Evolutionary conservation across 2,113 vertebrate genomes (phyloP).

Genomic region (Diadophis punctatus): DNA sequence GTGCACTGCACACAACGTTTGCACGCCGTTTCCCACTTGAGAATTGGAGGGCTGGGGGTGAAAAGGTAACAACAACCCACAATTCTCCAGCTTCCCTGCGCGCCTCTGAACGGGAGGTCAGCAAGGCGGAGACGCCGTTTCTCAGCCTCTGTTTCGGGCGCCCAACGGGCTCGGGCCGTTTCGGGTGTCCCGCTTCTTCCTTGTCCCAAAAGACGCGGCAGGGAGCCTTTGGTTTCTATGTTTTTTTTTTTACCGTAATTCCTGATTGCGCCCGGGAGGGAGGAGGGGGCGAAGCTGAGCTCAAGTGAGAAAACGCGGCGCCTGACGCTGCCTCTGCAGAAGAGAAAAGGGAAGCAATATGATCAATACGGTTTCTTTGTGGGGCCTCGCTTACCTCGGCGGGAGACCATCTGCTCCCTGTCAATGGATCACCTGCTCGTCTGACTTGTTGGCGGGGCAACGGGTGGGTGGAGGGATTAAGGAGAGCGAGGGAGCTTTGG

Average conservation of each 20-base stretch:
- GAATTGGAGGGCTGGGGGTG: no score
- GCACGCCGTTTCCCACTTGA: background rate
- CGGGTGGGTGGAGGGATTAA: constrained; percentile 68
- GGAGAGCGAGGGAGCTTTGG: constrained; percentile 49
- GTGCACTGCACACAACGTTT: background rate
- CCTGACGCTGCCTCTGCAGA: constrained; percentile 55
- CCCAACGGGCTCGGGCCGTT: background rate
- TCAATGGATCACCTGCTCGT: constrained; percentile 99
- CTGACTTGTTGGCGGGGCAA: constrained; percentile 87
- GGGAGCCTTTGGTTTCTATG: background rate
- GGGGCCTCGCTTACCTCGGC: constrained; percentile 86
- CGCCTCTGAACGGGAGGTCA: background rate
- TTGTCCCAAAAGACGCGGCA: background rate
- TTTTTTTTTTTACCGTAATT: background rate
- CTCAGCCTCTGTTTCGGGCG: background rate
- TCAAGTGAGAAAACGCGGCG: constrained; percentile 46
- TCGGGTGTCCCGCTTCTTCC: background rate
- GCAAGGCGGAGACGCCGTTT: background rate
- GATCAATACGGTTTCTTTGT: constrained; percentile 91
- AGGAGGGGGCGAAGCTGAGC: background rate
- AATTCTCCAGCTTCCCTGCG: background rate
- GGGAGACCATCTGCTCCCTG: constrained; percentile 99
- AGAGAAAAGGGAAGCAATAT: constrained; percentile 75
- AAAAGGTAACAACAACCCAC: background rate
- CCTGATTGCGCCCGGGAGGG: background rate